Conservation (phyloP, 2,888 invertebrate genomes). For the Sussaba pulchella region DNA sequence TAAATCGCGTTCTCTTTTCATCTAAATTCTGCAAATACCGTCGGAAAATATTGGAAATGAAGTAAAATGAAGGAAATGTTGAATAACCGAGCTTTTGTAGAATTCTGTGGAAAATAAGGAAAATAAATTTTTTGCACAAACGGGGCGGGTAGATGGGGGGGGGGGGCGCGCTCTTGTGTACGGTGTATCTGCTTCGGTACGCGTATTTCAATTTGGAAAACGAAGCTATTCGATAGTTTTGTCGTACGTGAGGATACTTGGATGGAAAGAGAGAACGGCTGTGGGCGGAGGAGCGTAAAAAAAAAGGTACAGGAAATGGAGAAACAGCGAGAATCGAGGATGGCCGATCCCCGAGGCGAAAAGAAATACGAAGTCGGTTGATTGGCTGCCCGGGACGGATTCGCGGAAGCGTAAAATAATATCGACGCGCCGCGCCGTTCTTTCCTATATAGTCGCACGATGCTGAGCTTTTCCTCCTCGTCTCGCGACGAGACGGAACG, state of each 20-base stretch:
- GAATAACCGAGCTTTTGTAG: too few relatives aligned
- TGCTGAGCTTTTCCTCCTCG: conserved; percentile 22
- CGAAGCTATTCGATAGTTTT: conserved; percentile 30
- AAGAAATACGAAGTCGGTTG: conserved; percentile 57
- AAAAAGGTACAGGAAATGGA: conserved; percentile 6
- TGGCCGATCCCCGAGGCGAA: conserved; percentile 58
- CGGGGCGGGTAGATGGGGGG: neutral
- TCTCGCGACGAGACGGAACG: conserved; percentile 5
- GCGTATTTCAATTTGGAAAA: conserved; percentile 51
- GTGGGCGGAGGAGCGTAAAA: neutral
- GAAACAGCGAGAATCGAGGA: conserved; percentile 56
- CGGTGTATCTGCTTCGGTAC: conserved; percentile 11
- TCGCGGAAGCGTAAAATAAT: conserved; percentile 71
- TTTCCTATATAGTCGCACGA: conserved; percentile 10
- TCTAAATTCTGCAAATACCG: too few relatives aligned
- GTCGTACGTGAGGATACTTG: conserved; percentile 25
- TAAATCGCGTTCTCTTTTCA: too few relatives aligned
- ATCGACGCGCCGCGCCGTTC: conserved; percentile 59
- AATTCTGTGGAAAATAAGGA: neutral
- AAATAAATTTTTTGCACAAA: neutral
- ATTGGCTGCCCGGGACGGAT: conserved; percentile 69
- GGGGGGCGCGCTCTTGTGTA: neutral
- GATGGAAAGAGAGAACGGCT: neutral
- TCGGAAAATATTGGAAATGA: conserved; percentile 7
- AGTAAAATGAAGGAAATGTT: too few relatives aligned